Conservation (phyloP, 2,113 vertebrate species). For the Proteles cristata region DNA sequence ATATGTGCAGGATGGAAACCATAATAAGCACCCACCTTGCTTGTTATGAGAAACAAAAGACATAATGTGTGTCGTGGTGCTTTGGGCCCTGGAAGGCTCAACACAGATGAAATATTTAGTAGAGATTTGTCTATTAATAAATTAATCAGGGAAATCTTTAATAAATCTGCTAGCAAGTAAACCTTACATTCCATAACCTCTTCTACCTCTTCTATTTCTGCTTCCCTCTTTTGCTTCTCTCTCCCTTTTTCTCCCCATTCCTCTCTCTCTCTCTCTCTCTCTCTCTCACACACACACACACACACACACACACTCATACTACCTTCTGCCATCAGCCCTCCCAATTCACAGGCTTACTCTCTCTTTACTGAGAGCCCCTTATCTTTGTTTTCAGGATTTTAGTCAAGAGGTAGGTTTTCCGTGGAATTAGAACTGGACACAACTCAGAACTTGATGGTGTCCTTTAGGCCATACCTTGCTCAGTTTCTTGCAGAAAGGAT, state of each 20-base stretch:
- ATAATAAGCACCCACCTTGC: not conserved
- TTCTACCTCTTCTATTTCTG: not conserved
- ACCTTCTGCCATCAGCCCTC: not conserved
- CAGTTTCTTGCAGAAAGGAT: slow-evolving; percentile 45
- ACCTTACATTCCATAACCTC: not conserved
- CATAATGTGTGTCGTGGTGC: no score
- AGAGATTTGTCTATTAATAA: not conserved
- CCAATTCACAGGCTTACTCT: not conserved
- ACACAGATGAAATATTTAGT: not conserved
- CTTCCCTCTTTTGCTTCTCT: not conserved
- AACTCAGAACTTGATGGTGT: not conserved
- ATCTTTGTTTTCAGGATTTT: not conserved
- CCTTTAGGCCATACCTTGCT: slow-evolving; percentile 36
- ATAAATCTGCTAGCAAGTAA: not conserved
- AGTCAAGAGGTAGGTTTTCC: not conserved
- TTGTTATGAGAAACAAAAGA: not conserved
- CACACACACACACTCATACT: not conserved
- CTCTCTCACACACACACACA: no score
- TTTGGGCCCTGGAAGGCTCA: not conserved
- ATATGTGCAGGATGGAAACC: not conserved
- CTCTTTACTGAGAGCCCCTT: not conserved
- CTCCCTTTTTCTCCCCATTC: not conserved
- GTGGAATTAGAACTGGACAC: not conserved
- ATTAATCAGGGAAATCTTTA: not conserved
- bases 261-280: not conserved